Evolutionary conservation across 2,888 invertebrate species (phyloP).

Genomic region (Lampropteryx suffumata): DNA sequence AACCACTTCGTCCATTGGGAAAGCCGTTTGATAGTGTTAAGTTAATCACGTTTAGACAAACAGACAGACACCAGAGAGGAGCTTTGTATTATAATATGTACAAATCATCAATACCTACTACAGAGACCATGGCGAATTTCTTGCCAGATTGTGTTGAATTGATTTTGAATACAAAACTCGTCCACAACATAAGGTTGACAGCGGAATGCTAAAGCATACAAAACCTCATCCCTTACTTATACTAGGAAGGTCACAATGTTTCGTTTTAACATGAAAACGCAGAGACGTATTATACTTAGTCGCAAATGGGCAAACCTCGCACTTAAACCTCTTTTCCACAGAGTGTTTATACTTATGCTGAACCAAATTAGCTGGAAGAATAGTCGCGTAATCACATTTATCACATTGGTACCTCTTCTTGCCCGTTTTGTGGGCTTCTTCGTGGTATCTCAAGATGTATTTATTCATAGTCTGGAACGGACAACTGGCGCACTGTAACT

Average conservation of each 20-base stretch:
- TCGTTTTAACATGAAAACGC: constrained; percentile 73
- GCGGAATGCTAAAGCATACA: background rate
- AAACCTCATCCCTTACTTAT: constrained; percentile 44
- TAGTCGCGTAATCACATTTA: constrained; percentile 73
- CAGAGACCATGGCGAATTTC: no score
- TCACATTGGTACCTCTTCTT: constrained; percentile 67
- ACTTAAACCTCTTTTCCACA: constrained; percentile 70
- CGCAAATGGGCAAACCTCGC: constrained; percentile 74
- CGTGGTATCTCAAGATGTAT: constrained; percentile 70
- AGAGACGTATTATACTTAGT: constrained; percentile 76
- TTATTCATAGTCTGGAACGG: constrained; percentile 76
- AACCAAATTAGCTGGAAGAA: constrained; percentile 69
- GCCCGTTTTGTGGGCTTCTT: constrained; percentile 70
- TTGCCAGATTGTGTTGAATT: no score
- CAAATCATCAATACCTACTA: no score
- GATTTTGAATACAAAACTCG: no score
- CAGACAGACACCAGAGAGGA: no score
- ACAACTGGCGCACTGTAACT: constrained; percentile 67
- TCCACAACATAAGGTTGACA: background rate
- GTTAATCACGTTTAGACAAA: no score
- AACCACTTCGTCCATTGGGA: no score
- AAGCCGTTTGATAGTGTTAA: no score
- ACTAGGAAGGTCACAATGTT: constrained; percentile 77
- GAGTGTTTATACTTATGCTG: constrained; percentile 78
- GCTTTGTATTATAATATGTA: no score